Evolutionary conservation across 2,888 invertebrate species (phyloP).

Genomic region (Caradrina kadenii): DNA sequence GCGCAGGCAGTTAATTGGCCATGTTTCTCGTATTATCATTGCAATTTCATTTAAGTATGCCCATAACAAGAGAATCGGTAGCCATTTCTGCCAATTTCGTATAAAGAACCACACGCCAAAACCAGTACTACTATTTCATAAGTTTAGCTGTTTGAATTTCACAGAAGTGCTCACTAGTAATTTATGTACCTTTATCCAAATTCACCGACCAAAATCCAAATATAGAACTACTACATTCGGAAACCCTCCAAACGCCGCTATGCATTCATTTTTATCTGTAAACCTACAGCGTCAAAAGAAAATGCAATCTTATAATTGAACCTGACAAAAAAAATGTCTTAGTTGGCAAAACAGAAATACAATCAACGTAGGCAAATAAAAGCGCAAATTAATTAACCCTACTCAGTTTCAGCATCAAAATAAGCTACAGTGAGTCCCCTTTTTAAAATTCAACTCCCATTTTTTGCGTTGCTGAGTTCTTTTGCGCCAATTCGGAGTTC

Average conservation of each 20-base stretch:
- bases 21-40: background rate
- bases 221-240: constrained; percentile 23
- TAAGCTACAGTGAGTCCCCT: constrained; percentile 65
- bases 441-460: constrained; percentile 70
- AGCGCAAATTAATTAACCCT: constrained; percentile 71
- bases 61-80: background rate
- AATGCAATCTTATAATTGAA: constrained; percentile 47
- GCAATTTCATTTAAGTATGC: background rate
- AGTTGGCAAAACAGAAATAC: constrained; percentile 60
- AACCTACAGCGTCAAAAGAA: constrained; percentile 20
- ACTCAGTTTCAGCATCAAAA: constrained; percentile 69
- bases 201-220: constrained; percentile 23
- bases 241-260: background rate
- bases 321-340: constrained; percentile 42
- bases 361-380: constrained; percentile 66
- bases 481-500: constrained; percentile 77
- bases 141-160: constrained; percentile 46
- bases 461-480: constrained; percentile 66
- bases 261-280: constrained; percentile 44
- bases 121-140: constrained; percentile 42
- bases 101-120: constrained; percentile 29
- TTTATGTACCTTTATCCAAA: constrained; percentile 35
- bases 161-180: constrained; percentile 23
- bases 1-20: background rate
- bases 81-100: constrained; percentile 7